Conservation (phyloP, 1,140 invertebrate genomes). For the Fopius arisanus region DNA sequence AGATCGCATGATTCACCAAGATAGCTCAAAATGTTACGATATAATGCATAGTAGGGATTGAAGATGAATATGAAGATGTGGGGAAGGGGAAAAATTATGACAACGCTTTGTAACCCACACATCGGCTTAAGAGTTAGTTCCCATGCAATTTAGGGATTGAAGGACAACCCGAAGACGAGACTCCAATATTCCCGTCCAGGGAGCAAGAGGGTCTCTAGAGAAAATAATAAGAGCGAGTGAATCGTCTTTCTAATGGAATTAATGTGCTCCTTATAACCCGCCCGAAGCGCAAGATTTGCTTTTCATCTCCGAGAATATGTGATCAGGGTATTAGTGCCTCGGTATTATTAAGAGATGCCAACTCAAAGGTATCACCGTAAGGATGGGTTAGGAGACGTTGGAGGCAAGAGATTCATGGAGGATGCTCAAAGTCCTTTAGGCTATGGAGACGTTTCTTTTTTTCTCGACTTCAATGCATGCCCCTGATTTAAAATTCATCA, state of each 20-base stretch:
- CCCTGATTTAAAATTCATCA: constrained; percentile 66
- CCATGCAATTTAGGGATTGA: constrained; percentile 25
- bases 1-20: not conserved
- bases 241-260: constrained; percentile 57
- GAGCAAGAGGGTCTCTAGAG: not conserved
- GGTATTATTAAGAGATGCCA: constrained; percentile 50
- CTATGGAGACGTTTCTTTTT: constrained; percentile 57
- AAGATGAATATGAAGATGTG: not conserved
- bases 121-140: constrained; percentile 16
- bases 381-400: not conserved
- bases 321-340: constrained; percentile 60
- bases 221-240: constrained; percentile 16
- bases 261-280: constrained; percentile 57
- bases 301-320: constrained; percentile 63
- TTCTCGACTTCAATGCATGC: constrained; percentile 58
- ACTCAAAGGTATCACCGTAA: constrained; percentile 47
- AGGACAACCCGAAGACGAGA: not conserved
- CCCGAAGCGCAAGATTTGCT: constrained; percentile 55
- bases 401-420: not conserved
- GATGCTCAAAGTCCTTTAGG: constrained; percentile 55
- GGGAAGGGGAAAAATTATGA: not conserved
- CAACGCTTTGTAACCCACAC: not conserved
- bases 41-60: not conserved
- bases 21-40: constrained; percentile 16
- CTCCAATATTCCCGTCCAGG: not conserved